Percentiles rank a stretch among this genome's conserved stretches.
phyloP scores from a whole-genome alignment of 2,113 vertebrate genomes.

The Centrocercus urophasianus region DNA sequence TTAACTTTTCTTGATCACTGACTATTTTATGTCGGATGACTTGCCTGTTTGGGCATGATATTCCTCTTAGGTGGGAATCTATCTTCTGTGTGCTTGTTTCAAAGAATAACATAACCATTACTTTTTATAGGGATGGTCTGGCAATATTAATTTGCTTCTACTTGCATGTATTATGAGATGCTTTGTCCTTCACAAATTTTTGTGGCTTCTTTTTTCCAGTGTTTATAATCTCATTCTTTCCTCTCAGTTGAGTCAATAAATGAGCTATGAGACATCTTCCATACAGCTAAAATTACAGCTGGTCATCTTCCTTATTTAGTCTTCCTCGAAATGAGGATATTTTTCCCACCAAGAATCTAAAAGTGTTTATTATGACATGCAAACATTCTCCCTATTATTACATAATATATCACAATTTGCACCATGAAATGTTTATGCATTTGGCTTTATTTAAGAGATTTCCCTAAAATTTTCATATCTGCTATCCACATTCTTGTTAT shows the following conservation, averaged over 20 bases:
- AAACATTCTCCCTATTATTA: background rate
- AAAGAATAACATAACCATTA: background rate
- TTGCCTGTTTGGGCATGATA: background rate
- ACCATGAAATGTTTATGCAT: background rate
- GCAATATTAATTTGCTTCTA: background rate
- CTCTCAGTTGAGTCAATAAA: background rate
- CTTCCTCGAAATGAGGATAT: background rate
- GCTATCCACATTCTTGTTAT: background rate
- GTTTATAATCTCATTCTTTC: background rate
- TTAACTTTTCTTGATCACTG: background rate
- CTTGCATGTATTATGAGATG: background rate
- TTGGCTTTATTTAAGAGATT: background rate
- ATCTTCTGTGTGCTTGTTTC: background rate
- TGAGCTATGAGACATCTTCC: background rate
- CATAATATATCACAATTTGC: background rate
- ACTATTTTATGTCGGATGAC: background rate
- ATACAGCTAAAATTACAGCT: background rate
- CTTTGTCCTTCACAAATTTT: background rate
- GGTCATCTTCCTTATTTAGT: background rate
- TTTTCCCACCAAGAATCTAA: background rate
- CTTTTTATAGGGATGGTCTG: background rate
- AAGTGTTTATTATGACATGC: background rate
- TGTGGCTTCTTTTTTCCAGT: background rate
- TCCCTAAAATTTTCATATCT: background rate
- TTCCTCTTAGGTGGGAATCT: background rate